Evolutionary conservation across 1,140 invertebrate genomes (phyloP).

Genomic region (Riptortus pedestris): DNA sequence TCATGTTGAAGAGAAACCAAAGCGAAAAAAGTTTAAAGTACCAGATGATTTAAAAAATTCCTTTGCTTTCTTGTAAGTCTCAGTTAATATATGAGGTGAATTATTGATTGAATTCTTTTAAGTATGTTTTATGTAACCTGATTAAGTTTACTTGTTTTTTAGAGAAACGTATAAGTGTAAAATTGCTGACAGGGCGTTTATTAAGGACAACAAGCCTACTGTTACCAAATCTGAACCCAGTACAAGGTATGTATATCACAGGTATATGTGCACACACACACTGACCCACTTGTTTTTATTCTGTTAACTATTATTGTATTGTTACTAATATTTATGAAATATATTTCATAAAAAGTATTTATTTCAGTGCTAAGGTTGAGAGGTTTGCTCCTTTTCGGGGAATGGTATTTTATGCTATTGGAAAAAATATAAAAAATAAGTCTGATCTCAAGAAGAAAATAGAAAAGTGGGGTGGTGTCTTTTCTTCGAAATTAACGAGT

Average conservation of each 20-base stretch:
- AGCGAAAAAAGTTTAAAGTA: constrained; percentile 60
- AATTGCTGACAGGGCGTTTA: constrained; percentile 15
- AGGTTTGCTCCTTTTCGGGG: constrained; percentile 55
- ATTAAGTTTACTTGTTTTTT: constrained; percentile 29
- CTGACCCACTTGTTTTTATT: no score
- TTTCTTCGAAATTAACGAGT: constrained; percentile 52
- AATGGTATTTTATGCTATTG: constrained; percentile 67
- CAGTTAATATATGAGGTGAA: constrained; percentile 10
- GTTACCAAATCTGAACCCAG: neutral
- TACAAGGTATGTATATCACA: constrained; percentile 17
- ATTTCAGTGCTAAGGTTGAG: constrained; percentile 23
- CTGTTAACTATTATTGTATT: no score
- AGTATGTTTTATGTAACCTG: neutral
- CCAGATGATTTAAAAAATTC: constrained; percentile 46
- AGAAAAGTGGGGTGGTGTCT: constrained; percentile 60
- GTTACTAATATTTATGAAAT: no score
- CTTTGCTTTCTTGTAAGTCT: constrained; percentile 23
- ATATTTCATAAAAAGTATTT: no score
- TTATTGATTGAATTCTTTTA: constrained; percentile 8
- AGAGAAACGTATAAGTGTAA: constrained; percentile 55
- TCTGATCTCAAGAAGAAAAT: constrained; percentile 57
- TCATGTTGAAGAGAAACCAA: constrained; percentile 58
- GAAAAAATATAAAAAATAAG: constrained; percentile 48
- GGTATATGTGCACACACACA: no score
- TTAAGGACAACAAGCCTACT: neutral